Base-by-base conservation (phyloP, 2,113 vertebrate genomes). In the Erythrocebus patas region DNA sequence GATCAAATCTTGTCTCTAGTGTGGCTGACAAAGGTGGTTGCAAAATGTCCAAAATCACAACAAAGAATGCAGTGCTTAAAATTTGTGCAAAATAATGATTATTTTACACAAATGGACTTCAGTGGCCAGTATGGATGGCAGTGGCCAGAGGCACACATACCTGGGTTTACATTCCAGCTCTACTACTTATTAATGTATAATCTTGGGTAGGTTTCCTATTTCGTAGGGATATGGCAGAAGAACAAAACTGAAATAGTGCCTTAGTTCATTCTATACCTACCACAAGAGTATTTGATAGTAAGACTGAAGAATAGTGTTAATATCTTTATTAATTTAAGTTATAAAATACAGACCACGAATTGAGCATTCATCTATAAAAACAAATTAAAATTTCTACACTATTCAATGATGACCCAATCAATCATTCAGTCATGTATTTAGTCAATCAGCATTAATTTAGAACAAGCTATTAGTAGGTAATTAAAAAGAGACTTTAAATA, bases 401-500 rank as follows among this genome's bases (percentile, higher is more conserved):
- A 45, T 38, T 94, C 66, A 23, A 2, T 90, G 78, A 35, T 68
- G 83, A 85, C n/a, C 22, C 27, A 30, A 17, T 87, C 35, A 30
- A 17, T 93, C 18, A 68, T 50, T 73, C 43, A 89, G 11, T 78
- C 22, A 55, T 25, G 40, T 73, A 79, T 35, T 30, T 80, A 84
- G n/a, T 79, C 55, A 79, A 38, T 27, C 76, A 73, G 66, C 55
- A 70, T 50, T 79, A 92, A 92, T 66, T 92, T 48, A 64, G 32
- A 75, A 38, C 5, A 72, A 82, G 17, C 40, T 86, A 40, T 55
- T 91, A 52, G 9, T 95, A 38, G 14, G 64, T 94, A 59, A 90
- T 81, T 96, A 94, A 95, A 92, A 95, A 76, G 32, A 93, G 59
- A 82, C 30, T 96, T 93, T 73, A 93, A 89, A 73, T 92, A 93